Evolutionary conservation across 53 echinoderm and acorn worm species (phyloP).

Genomic region (Henricia sp.): DNA sequence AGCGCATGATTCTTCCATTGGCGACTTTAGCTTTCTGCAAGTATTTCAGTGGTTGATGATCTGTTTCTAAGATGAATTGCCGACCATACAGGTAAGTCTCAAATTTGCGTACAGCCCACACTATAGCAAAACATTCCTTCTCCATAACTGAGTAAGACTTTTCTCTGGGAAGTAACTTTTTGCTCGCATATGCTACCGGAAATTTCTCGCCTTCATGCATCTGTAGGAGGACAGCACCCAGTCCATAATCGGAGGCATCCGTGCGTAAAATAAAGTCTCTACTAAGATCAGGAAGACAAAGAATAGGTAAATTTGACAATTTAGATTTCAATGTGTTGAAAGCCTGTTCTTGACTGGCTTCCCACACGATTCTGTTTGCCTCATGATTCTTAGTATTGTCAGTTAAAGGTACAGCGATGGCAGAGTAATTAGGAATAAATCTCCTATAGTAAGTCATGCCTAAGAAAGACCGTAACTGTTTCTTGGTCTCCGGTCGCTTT

Average conservation of each 20-base stretch:
- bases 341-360: constrained; percentile 6
- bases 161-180: constrained; percentile 1
- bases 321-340: constrained; percentile 14
- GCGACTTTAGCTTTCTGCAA: too few relatives aligned
- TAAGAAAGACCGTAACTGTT: too few relatives aligned
- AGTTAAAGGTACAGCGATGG: constrained; percentile 13
- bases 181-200: constrained; percentile 31
- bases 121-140: neutral
- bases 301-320: constrained; percentile 5
- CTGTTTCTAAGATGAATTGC: too few relatives aligned
- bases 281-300: constrained; percentile 23
- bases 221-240: constrained; percentile 18
- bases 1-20: too few relatives aligned
- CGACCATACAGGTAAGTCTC: neutral
- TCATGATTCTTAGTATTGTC: constrained; percentile 5
- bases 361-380: constrained; percentile 22
- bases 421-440: too few relatives aligned
- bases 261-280: constrained; percentile 38
- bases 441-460: too few relatives aligned
- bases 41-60: too few relatives aligned
- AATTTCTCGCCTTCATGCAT: constrained; percentile 25
- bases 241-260: constrained; percentile 24
- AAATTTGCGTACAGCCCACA: neutral
- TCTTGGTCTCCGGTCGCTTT: too few relatives aligned
- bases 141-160: constrained; percentile 42